A percentile compares a stretch with the other conserved stretches of the same genome.
These are phyloP conservation scores for Morphnarchus princeps DNA, from an alignment of 2,113 vertebrate species.

Conservation along the genomic window DNA sequence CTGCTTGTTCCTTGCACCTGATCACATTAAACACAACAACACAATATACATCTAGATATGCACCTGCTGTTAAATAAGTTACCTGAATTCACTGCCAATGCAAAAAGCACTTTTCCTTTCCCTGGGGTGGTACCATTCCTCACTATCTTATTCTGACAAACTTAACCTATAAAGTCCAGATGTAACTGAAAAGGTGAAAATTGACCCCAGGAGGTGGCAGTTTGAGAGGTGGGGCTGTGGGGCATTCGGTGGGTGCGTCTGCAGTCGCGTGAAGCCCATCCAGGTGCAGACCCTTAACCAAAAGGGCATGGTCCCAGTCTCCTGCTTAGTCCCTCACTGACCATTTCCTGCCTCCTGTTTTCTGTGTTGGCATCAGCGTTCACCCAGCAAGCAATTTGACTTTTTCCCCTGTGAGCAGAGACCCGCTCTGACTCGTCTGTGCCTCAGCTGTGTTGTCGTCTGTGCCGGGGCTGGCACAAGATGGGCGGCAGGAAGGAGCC, in stretches of 20 bases:
- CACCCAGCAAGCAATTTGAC: neutral
- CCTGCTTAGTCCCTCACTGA: neutral
- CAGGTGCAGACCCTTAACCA: neutral
- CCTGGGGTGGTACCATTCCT: rapidly evolving
- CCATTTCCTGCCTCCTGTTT: neutral
- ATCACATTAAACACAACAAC: neutral
- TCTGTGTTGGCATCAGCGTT: neutral
- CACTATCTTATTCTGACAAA: neutral
- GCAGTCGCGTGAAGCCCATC: neutral
- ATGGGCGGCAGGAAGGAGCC: rapidly evolving
- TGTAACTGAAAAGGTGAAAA: neutral
- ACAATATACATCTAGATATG: neutral
- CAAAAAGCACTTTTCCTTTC: neutral
- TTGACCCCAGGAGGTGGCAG: neutral
- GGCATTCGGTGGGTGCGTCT: neutral
- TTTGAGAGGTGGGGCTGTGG: neutral
- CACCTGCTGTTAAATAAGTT: neutral
- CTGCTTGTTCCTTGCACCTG: neutral
- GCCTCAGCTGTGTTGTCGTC: rapidly evolving
- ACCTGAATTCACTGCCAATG: neutral
- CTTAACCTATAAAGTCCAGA: neutral
- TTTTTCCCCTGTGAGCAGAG: neutral
- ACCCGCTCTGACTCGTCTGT: rapidly evolving
- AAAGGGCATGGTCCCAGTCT: neutral
- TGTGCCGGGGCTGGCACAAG: rapidly evolving